Base-by-base conservation (phyloP, 2,797 vertebrate genomes). In the Cirrhinus mrigala region DNA sequence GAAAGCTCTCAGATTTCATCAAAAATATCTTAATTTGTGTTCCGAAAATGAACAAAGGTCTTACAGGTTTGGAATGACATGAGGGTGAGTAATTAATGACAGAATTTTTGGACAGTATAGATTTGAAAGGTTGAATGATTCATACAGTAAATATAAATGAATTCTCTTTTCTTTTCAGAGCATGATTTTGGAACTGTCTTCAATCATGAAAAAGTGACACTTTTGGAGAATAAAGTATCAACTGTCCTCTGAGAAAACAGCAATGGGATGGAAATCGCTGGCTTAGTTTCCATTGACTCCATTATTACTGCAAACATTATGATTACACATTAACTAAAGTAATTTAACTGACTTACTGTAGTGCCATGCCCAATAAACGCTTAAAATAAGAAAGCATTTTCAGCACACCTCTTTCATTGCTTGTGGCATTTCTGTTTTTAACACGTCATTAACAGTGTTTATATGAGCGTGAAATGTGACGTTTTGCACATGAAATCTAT, bases 181-280 rank as follows among this genome's bases (percentile, higher is more conserved):
- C 90, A 97, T 97, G 96, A 97, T 99, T 88, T 95, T 99, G 92
- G 97, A 99, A 91, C 94, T 99, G 91, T 98, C 97, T 75, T 99
- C 97, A 60, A 97, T 98, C 90, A 97, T 99, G 97, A 99, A 99
- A 93, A 99, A 98, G 91, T 99, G 93, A 95, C 89, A 68, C 70
- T 40, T 40, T 44, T 71, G 70, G 22, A 81, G 71, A 27, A n/a
- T 6, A 33, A 62, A 64, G 37, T n/a, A 82, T 50, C 33, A 44
- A 3, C 75, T 15, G 50, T 75, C 58, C 29, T 2, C 62, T 68
- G 85, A 79, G 84, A 58, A 33, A 87, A 85, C 79, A 8, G 2
- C 81, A 46, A 66, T 68, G 29, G 89, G 56, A 4, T 0, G 85
- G 33, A 33, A 29, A 75, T 79, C 64, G 58, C 86, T 82, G 79